Evolutionary conservation across 2,888 invertebrate species (phyloP), one percentile per base, ranked within the genome.

Genomic region (Hypena proboscidalis): DNA sequence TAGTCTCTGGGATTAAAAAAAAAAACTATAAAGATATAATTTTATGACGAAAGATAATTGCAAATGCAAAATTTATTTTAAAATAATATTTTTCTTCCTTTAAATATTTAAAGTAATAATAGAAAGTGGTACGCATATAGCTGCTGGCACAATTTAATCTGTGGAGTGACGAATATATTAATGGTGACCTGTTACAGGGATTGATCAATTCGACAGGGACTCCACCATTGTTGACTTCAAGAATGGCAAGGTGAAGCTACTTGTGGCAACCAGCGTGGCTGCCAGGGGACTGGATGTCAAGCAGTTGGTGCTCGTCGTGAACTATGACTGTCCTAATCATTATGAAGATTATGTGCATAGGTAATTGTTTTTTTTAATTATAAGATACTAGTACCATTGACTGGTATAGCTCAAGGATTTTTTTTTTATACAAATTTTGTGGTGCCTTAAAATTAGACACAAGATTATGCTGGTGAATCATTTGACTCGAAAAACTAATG

Each of bases 241-340:
- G 90, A 95, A 95, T 20, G 98, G 98, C 33, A 96, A 97, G 86
- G 95, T 98, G 62, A 97, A 97, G 77, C 90, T 99, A 31, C 86
- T 99, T 72, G 97, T 99, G 2, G 99, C 99, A 0, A 99, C 99
- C 0, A 99, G 99, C 7, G 99, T 99, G 1, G 99, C 99, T 2
- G 99, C 99, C 0, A 91, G 99, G 40, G 99, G 99, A 0, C 91
- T 99, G n/a, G 99, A 99, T 81, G 99, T 99, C 0, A 99, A 99
- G 78, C 98, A 99, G 68, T 92, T 99, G 37, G 98, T 98, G 70
- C 90, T 99, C 17, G 99, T 99, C 1, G 96, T 99, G 7, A 99
- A 99, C 88, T 99, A 98, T 83, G 99, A 99, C 86, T 99, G 98
- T 72, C 99, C 99, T 0, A 99, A 99, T 86, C 99, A 99, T 84